Evolutionary conservation across 2,797 vertebrate species (phyloP).

Genomic region (Enteromius trimaculatus): DNA sequence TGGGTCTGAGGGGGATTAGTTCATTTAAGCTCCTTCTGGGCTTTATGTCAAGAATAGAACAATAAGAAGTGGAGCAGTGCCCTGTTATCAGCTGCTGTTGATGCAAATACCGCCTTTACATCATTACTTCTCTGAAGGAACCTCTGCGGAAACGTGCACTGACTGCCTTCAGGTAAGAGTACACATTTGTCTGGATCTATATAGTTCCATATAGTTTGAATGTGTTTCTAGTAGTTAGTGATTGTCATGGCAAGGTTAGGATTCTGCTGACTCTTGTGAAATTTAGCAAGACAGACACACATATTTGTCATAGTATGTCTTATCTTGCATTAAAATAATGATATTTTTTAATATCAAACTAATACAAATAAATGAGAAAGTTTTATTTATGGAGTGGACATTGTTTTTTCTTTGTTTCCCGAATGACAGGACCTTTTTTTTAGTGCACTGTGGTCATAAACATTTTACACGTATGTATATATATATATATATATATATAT

Average conservation of each 20-base stretch:
- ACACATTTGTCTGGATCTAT: neutral
- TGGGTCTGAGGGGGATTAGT: slow-evolving; percentile 79
- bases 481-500: too few species aligned
- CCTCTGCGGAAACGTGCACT: neutral
- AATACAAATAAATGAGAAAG: neutral
- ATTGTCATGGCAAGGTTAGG: slow-evolving; percentile 7
- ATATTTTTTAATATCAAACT: neutral
- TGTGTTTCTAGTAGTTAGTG: neutral
- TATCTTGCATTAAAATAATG: too few species aligned
- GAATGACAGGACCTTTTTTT: neutral
- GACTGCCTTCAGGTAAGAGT: slow-evolving; percentile 45
- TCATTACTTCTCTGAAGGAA: slow-evolving; percentile 5
- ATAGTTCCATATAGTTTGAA: neutral
- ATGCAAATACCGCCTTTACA: slow-evolving; percentile 19
- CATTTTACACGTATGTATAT: too few species aligned
- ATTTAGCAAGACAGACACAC: neutral
- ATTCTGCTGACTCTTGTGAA: slow-evolving; percentile 9
- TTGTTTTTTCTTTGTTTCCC: neutral
- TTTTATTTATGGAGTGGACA: neutral
- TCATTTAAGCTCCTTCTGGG: slow-evolving; percentile 86
- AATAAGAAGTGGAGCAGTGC: slow-evolving; percentile 82
- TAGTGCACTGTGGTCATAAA: too few species aligned
- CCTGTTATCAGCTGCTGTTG: slow-evolving; percentile 56
- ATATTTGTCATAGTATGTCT: neutral
- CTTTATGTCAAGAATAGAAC: slow-evolving; percentile 87